Evolutionary conservation across 2,888 invertebrate genomes (phyloP), one percentile per base, ranked within the genome.

Genomic region (Polydesmus complanatus): DNA sequence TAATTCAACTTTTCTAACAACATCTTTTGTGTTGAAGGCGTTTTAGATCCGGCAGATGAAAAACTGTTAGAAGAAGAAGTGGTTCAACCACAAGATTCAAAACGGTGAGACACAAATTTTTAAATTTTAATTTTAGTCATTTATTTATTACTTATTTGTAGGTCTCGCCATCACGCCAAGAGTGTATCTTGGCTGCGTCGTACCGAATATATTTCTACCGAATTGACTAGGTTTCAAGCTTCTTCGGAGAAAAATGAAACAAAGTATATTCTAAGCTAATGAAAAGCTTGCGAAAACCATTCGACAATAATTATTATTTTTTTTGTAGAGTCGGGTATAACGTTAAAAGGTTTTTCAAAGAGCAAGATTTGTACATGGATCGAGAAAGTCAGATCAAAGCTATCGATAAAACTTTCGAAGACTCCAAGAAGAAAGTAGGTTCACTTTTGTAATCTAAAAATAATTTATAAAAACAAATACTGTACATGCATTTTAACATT

Each of bases 191-290:
- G 98, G 98, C 80, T 98, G 72, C 83, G 98, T 58, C 86, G 95
- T 67, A 98, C 98, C 0, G 98, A 98, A 74, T 98, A 99, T 71
- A 98, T 98, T 70, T 96, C 96, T 2, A 96, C 97, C 49, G 98
- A 98, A 77, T 95, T 93, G 74, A 97, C 96, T 22, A 81, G 97
- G 65, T 97, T 95, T 75, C 94, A 95, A 73, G 93, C 95, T 21
- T 89, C 91, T 73, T 88, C 90, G 67, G 96, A 97, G 72, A 94
- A 96, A 79, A 93, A 94, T 72, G 98, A 98, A 79, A 94, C 96
- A 0, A 97, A 95, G 82, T 75, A 69, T n/a, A 51, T 51, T 11
- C 22, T 51, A 51, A 22, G n/a, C 19, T 21, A 51, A 11, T 22
- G 52, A 11, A 3, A 21, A 11, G 5, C n/a, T 51, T n/a, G n/a